Conservation (phyloP, 1,140 invertebrate species). For the honey bee (Apis mellifera) region Amel_HAv3.1 CM009931.2:3114001-3114500, state of each 20-base stretch:
- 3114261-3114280: too few relatives aligned
- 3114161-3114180: conserved; percentile 95
- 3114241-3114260: too few relatives aligned
- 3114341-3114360: too few relatives aligned
- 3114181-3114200: conserved; percentile 73
- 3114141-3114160: conserved; percentile 96
- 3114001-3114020: background rate
- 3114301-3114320: too few relatives aligned
- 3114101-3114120: conserved; percentile 81
- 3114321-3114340: too few relatives aligned
- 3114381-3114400: too few relatives aligned
- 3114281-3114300: too few relatives aligned
- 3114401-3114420: background rate
- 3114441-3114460: too few relatives aligned
- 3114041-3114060: conserved; percentile 47
- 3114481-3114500: too few relatives aligned
- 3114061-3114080: conserved; percentile 54
- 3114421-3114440: too few relatives aligned
- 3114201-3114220: conserved; percentile 2
- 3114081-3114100: conserved; percentile 75
- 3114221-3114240: background rate
- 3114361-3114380: too few relatives aligned
- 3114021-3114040: background rate
- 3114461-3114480: too few relatives aligned
- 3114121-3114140: conserved; percentile 94